Evolutionary conservation across 2,888 invertebrate species (phyloP).

Genomic region (Acanthosepion lycidas): DNA sequence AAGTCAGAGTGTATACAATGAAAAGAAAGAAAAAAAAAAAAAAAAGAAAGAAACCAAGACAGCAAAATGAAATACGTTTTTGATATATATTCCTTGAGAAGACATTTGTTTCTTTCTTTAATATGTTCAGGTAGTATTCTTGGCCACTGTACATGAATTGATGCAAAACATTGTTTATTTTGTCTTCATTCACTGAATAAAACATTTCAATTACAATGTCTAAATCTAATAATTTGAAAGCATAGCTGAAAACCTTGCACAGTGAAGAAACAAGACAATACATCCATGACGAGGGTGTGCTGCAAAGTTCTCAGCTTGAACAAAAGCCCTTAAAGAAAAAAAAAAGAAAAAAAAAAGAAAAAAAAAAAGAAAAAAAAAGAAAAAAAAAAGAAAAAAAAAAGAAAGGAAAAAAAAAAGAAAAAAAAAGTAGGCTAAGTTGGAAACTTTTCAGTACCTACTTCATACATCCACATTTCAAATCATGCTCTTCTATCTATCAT

Average conservation of each 20-base stretch:
- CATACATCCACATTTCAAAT: not conserved
- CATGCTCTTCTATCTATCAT: not conserved
- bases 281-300: too few species aligned
- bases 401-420: too few species aligned
- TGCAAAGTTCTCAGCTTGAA: too few species aligned
- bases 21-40: not conserved
- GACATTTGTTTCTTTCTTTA: not conserved
- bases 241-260: not conserved
- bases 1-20: not conserved
- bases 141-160: not conserved
- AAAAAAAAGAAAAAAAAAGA: too few species aligned
- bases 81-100: not conserved
- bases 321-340: too few species aligned
- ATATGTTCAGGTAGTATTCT: not conserved
- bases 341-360: too few species aligned
- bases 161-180: not conserved
- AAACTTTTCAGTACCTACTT: too few species aligned
- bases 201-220: not conserved
- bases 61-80: constrained; percentile 11
- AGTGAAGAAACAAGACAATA: not conserved
- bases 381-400: too few species aligned
- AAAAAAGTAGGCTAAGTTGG: too few species aligned
- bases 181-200: not conserved
- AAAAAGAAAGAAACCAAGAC: not conserved
- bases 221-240: not conserved